Conservation (phyloP, 2,888 invertebrate species). For the Diaprepes abbreviatus region DNA sequence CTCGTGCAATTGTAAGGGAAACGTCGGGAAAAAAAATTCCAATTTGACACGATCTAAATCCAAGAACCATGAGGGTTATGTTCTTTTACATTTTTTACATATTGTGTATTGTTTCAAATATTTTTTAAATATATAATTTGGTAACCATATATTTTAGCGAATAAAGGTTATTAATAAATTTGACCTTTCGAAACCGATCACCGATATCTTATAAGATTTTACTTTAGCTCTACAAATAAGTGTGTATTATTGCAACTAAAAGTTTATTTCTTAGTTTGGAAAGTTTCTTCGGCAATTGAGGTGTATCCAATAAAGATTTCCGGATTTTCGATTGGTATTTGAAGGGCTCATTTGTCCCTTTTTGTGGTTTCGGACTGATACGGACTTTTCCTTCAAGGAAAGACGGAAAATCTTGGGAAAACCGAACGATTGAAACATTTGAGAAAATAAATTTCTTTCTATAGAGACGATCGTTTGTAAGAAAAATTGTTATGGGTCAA, state of each 20-base stretch:
- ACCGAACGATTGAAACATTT: slow-evolving; percentile 40
- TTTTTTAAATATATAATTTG: too few relatives aligned
- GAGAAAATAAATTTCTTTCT: slow-evolving; percentile 21
- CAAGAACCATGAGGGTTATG: too few relatives aligned
- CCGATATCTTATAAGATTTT: too few relatives aligned
- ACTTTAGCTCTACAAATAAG: too few relatives aligned
- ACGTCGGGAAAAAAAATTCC: too few relatives aligned
- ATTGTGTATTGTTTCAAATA: too few relatives aligned
- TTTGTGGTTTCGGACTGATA: slow-evolving; percentile 37
- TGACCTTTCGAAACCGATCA: too few relatives aligned
- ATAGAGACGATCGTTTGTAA: slow-evolving; percentile 14
- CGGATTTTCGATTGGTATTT: slow-evolving; percentile 35
- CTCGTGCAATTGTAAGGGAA: too few relatives aligned
- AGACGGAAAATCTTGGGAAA: slow-evolving; percentile 22
- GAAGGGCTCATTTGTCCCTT: slow-evolving; percentile 39
- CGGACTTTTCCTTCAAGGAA: slow-evolving; percentile 26
- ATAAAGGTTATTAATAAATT: too few relatives aligned
- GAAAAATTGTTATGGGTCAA: slow-evolving; percentile 13
- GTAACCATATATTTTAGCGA: too few relatives aligned
- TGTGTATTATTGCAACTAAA: background rate
- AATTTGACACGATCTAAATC: too few relatives aligned
- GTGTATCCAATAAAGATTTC: slow-evolving; percentile 41
- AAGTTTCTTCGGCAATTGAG: slow-evolving; percentile 28
- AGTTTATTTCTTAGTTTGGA: slow-evolving; percentile 13
- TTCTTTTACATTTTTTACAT: too few relatives aligned